These are phyloP conservation scores for Dissostichus mawsoni DNA, from an alignment of 2,113 vertebrate species.

Conservation along the genomic window DNA sequence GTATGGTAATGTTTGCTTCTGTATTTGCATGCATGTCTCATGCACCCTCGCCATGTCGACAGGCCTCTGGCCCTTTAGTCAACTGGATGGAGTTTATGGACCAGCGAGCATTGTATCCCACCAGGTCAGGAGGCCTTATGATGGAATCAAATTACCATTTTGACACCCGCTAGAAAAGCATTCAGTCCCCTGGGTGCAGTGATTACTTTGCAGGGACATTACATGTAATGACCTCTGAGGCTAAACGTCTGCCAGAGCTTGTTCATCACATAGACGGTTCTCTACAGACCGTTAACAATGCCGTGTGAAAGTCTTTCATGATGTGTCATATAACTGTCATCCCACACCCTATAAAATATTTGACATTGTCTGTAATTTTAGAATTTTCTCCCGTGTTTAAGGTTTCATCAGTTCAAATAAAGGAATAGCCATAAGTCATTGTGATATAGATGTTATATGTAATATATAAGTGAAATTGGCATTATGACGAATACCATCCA, in stretches of 20 bases:
- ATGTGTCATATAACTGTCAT: slow-evolving; percentile 24
- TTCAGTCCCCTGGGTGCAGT: slow-evolving; percentile 48
- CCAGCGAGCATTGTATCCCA: slow-evolving; percentile 26
- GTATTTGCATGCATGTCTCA: slow-evolving; percentile 8
- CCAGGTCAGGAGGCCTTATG: slow-evolving; percentile 30
- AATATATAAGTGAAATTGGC: neutral
- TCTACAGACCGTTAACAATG: neutral
- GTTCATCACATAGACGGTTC: slow-evolving; percentile 37
- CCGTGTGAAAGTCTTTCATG: neutral
- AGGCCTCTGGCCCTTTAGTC: slow-evolving; percentile 12
- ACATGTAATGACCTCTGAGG: slow-evolving; percentile 55
- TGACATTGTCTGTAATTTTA: neutral
- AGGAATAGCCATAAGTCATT: neutral
- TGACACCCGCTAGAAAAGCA: slow-evolving; percentile 46
- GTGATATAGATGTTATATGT: neutral
- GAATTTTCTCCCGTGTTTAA: neutral
- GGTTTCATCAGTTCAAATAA: neutral
- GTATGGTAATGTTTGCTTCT: slow-evolving; percentile 6
- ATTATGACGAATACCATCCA: neutral
- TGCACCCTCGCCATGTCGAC: neutral
- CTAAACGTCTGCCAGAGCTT: slow-evolving; percentile 54
- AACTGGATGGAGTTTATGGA: slow-evolving; percentile 43
- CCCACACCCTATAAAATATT: slow-evolving; percentile 7
- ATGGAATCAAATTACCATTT: slow-evolving; percentile 51
- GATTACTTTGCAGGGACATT: slow-evolving; percentile 65